phyloP scores from a whole-genome alignment of 2,888 invertebrate genomes.

The Trileptium ribeirensis region DNA sequence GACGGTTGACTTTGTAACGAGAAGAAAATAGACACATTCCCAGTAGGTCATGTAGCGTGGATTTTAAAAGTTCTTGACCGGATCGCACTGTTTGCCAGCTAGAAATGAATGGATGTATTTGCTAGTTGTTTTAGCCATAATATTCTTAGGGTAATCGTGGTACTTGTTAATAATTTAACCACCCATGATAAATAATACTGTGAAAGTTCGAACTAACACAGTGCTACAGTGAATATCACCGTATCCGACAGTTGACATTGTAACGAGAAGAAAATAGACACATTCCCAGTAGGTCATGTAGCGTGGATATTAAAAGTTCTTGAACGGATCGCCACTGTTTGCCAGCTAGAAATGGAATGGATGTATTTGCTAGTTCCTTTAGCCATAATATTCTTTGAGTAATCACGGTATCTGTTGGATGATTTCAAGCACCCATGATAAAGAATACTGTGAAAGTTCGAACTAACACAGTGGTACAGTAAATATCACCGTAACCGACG shows the following conservation, averaged over 20 bases:
- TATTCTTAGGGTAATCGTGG: too few species aligned
- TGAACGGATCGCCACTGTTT: conserved; percentile 92
- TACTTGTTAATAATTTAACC: too few species aligned
- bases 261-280: conserved; percentile 98
- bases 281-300: conserved; percentile 97
- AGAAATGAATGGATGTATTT: too few species aligned
- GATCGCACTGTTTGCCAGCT: conserved; percentile 99
- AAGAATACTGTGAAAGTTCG: conserved; percentile 99
- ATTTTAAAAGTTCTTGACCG: conserved; percentile 82
- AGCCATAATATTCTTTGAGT: too few species aligned
- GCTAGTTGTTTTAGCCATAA: too few species aligned
- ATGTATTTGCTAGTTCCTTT: too few species aligned
- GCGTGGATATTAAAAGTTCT: conserved; percentile 90
- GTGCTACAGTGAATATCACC: conserved; percentile 99
- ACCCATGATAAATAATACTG: conserved; percentile 99
- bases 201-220: conserved; percentile 92
- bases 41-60: conserved; percentile 92
- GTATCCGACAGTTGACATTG: conserved; percentile 97
- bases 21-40: conserved; percentile 98
- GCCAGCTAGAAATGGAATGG: conserved; percentile 76
- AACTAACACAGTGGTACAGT: conserved; percentile 94
- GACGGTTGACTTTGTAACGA: conserved; percentile 99
- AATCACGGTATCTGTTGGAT: too few species aligned
- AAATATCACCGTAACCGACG: conserved; percentile 92
- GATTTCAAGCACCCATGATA: conserved; percentile 98